These are phyloP conservation scores for Gibbula magus DNA, from an alignment of 2,888 invertebrate species.

Conservation along the genomic window DNA sequence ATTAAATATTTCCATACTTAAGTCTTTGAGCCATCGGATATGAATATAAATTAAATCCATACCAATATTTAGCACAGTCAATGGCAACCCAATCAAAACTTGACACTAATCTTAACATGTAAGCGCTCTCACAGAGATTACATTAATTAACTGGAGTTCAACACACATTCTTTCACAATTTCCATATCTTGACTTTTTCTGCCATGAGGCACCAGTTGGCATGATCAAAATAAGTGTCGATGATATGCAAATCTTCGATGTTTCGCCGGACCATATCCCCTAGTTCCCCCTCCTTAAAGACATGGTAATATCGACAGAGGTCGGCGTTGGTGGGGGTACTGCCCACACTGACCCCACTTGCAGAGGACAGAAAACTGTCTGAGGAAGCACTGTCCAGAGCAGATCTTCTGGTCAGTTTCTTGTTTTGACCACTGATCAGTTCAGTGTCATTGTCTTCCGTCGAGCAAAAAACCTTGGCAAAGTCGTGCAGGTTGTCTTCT, in stretches of 20 bases:
- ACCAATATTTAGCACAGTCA: no score
- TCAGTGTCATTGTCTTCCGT: background rate
- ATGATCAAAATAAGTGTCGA: constrained; percentile 90
- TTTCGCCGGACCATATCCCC: constrained; percentile 77
- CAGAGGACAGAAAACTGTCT: background rate
- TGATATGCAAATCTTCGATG: constrained; percentile 77
- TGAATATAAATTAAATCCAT: no score
- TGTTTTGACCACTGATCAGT: background rate
- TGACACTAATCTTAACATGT: no score
- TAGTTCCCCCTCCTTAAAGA: constrained; percentile 86
- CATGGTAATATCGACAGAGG: constrained; percentile 90
- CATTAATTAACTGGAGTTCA: no score
- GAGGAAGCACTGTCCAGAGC: background rate
- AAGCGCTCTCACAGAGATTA: no score
- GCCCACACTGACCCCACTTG: background rate
- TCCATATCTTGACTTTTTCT: constrained; percentile 77
- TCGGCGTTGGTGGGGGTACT: constrained; percentile 31
- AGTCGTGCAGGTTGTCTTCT: background rate
- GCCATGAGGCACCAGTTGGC: constrained; percentile 96
- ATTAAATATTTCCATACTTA: no score
- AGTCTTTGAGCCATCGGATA: no score
- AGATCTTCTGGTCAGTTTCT: background rate
- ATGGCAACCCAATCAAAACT: no score
- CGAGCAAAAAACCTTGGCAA: background rate
- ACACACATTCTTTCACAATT: background rate